A percentile compares a stretch with the other conserved stretches of the same genome.
phyloP scores from a whole-genome alignment of 2,797 vertebrate genomes.

The Enteromius viviparus region DNA sequence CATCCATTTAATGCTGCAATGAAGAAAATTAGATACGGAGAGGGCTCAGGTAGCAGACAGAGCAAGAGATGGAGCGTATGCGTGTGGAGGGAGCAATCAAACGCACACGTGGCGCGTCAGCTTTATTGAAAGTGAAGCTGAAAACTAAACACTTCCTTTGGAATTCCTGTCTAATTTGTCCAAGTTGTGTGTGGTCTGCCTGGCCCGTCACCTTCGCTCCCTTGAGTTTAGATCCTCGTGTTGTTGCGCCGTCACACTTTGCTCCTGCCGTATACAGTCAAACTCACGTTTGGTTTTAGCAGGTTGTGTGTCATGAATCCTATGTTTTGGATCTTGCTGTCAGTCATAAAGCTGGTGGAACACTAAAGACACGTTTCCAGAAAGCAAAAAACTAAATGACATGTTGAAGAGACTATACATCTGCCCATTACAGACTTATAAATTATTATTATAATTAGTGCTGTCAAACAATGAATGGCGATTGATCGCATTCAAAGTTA shows the following conservation, averaged over 20 bases:
- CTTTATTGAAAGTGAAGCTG: conserved; percentile 68
- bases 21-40: conserved; percentile 62
- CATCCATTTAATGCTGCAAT: conserved; percentile 70
- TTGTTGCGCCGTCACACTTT: conserved; percentile 30
- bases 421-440: too few relatives aligned
- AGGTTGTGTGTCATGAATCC: conserved; percentile 11
- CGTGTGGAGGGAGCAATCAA: conserved; percentile 40
- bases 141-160: conserved; percentile 64
- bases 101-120: conserved; percentile 55
- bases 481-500: too few relatives aligned
- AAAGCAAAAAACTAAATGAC: neutral
- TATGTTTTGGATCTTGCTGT: neutral
- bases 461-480: too few relatives aligned
- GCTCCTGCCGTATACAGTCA: conserved; percentile 22
- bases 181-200: conserved; percentile 55
- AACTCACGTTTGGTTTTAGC: conserved; percentile 13
- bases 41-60: conserved; percentile 54
- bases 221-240: conserved; percentile 13
- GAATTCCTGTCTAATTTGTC: conserved; percentile 48
- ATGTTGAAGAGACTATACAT: neutral
- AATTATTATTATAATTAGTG: too few relatives aligned
- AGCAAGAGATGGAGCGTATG: conserved; percentile 13
- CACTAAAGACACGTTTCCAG: neutral
- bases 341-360: neutral
- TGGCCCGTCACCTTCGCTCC: conserved; percentile 23